phyloP scores from a whole-genome alignment of 2,888 invertebrate genomes.

The Meghimatium bilineatum region DNA sequence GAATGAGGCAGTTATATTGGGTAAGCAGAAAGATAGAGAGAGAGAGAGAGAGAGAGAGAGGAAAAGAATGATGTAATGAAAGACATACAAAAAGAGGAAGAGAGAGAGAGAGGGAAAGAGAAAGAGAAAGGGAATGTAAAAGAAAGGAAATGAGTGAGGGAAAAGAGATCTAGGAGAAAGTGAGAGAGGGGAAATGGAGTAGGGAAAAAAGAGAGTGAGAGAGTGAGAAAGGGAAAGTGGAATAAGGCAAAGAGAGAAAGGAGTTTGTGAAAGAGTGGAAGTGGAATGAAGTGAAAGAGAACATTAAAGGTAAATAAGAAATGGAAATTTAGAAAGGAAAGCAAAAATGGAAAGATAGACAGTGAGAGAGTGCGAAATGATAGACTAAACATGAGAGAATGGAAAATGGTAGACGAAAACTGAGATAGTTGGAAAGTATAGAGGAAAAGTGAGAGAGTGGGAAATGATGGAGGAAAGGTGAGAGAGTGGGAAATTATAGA shows the following conservation, averaged over 20 bases:
- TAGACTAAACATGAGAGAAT: no score
- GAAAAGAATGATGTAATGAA: neutral
- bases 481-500: no score
- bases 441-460: no score
- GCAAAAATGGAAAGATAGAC: no score
- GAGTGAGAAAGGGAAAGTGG: no score
- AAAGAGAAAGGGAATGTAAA: neutral
- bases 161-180: conserved; percentile 3
- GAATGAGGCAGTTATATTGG: no score
- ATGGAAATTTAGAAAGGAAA: no score
- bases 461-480: no score
- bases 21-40: neutral
- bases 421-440: no score
- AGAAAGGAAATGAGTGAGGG: neutral
- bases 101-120: neutral
- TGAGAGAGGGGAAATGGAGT: neutral
- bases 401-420: no score
- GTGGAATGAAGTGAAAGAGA: neutral
- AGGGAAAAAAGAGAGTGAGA: neutral
- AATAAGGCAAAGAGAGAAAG: neutral
- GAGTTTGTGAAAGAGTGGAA: neutral
- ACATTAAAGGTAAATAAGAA: neutral
- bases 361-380: no score
- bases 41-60: neutral
- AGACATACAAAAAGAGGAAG: neutral